A percentile compares a stretch with the other conserved stretches of the same genome.
Evolutionary conservation across 2,888 invertebrate species (phyloP).

Genomic region (Nudaria mundana): DNA sequence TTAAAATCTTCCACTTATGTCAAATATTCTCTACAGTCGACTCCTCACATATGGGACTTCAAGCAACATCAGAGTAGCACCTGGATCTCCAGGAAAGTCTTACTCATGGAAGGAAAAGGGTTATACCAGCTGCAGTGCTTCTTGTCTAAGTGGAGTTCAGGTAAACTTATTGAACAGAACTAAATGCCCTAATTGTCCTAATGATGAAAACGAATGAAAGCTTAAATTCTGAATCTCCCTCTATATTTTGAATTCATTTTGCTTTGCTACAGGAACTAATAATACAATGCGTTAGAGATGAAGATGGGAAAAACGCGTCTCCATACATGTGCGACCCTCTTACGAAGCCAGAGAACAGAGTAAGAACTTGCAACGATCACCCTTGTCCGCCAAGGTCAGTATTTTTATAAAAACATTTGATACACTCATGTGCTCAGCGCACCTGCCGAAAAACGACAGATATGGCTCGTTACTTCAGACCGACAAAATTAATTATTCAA

Average conservation of each 20-base stretch:
- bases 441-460: no score
- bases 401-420: not conserved
- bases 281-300: conserved; percentile 93
- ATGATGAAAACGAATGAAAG: no score
- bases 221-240: no score
- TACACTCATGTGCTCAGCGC: no score
- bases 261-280: conserved; percentile 87
- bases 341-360: conserved; percentile 93
- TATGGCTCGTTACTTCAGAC: no score
- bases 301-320: conserved; percentile 92
- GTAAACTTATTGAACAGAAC: conserved; percentile 31
- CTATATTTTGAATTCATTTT: no score
- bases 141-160: conserved; percentile 92
- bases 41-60: conserved; percentile 72
- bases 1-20: no score
- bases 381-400: conserved; percentile 94
- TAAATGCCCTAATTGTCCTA: not conserved
- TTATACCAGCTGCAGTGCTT: conserved; percentile 96
- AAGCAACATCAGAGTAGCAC: conserved; percentile 84
- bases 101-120: conserved; percentile 95
- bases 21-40: conserved; percentile 38
- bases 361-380: conserved; percentile 95
- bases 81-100: conserved; percentile 88
- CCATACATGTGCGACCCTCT: conserved; percentile 93
- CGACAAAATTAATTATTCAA: no score